phyloP scores from a whole-genome alignment of 2,888 invertebrate species.

The Diarsia rubi region DNA sequence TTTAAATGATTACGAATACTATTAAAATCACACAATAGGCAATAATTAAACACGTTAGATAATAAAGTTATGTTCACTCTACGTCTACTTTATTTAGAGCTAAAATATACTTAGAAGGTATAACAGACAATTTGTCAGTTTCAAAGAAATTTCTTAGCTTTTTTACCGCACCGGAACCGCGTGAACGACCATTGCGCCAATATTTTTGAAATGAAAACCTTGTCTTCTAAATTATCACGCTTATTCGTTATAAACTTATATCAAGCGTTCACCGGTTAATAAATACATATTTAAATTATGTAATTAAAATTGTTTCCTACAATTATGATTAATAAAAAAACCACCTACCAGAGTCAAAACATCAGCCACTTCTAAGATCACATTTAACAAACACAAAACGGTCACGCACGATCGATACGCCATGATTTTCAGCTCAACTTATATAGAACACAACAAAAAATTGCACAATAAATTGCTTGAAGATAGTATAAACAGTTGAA shows the following conservation, averaged over 20 bases:
- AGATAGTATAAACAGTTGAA: constrained; percentile 35
- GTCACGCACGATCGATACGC: constrained; percentile 72
- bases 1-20: background rate
- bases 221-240: background rate
- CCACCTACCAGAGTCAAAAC: constrained; percentile 80
- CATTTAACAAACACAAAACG: constrained; percentile 77
- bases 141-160: background rate
- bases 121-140: background rate
- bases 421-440: constrained; percentile 46
- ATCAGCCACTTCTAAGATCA: constrained; percentile 77
- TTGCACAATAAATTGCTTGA: constrained; percentile 28
- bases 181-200: background rate
- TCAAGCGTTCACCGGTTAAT: background rate
- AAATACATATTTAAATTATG: background rate
- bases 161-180: background rate
- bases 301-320: background rate
- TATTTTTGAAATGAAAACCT: constrained; percentile 5
- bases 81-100: background rate
- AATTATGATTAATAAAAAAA: constrained; percentile 21
- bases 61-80: background rate
- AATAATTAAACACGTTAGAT: background rate
- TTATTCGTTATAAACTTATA: background rate
- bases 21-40: constrained; percentile 11
- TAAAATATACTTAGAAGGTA: background rate
- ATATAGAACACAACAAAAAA: constrained; percentile 50